Conservation (phyloP, 2,113 vertebrate species). For the Mus pahari region DNA sequence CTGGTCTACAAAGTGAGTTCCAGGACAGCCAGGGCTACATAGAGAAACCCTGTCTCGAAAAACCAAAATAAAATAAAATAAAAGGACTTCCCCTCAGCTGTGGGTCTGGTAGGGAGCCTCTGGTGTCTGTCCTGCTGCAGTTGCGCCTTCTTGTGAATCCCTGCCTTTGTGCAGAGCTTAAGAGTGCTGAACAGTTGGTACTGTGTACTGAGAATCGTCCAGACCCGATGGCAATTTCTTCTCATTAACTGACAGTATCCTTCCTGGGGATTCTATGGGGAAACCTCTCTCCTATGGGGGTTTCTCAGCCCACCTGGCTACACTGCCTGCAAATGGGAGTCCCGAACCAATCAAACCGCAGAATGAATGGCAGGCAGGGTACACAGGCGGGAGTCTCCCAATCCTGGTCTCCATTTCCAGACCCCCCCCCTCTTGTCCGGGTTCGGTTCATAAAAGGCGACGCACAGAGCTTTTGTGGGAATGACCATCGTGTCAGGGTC, state of each 20-base stretch:
- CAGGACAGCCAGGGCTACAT: no score
- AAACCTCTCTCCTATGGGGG: neutral
- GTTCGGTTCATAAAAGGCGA: constrained; percentile 6
- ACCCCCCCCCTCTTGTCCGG: neutral
- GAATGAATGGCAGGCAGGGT: neutral
- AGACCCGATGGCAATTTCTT: neutral
- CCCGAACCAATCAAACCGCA: neutral
- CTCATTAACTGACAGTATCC: neutral
- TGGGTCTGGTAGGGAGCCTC: neutral
- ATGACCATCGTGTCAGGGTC: neutral
- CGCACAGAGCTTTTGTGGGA: neutral
- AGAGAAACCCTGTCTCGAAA: no score
- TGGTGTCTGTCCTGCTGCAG: neutral
- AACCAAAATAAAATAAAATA: no score
- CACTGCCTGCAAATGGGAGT: constrained; percentile 24
- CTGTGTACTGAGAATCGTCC: neutral
- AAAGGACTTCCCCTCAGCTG: neutral
- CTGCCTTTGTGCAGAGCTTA: neutral
- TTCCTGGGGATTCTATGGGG: neutral
- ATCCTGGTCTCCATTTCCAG: neutral
- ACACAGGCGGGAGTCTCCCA: neutral
- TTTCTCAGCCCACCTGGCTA: constrained; percentile 19
- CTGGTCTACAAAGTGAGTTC: no score
- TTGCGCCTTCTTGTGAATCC: neutral
- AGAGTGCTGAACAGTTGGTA: neutral